Conservation (phyloP, 2,113 vertebrate genomes). For the Carettochelys insculpta region DNA sequence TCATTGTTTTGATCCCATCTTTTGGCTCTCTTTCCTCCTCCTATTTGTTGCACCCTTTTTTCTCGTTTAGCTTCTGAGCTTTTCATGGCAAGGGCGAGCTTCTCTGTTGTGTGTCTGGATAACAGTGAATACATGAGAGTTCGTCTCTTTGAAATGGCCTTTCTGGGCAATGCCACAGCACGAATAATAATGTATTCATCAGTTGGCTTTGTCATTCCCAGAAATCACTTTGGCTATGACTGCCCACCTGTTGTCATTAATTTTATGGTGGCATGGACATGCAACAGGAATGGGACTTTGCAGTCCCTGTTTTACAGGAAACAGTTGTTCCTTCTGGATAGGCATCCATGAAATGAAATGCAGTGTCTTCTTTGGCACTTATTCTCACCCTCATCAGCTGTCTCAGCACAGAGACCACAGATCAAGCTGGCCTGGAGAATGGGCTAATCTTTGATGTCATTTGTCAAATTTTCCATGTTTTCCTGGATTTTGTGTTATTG, state of each 20-base stretch:
- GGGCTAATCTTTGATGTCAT: not conserved
- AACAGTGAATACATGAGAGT: too few species aligned
- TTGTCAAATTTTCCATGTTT: not conserved
- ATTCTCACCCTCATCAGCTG: not conserved
- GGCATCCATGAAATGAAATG: not conserved
- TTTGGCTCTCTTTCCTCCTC: too few species aligned
- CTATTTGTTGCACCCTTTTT: not conserved
- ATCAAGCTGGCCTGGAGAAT: not conserved
- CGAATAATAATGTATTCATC: not conserved
- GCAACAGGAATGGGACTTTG: not conserved
- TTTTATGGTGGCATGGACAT: not conserved
- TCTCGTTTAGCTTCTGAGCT: not conserved
- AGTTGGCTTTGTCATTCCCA: not conserved
- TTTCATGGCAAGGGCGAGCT: not conserved
- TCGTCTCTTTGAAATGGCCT: not conserved
- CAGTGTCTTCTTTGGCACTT: not conserved
- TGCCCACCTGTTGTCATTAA: not conserved
- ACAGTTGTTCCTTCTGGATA: not conserved
- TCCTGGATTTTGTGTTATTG: not conserved
- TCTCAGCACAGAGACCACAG: not conserved
- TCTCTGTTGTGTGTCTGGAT: not conserved
- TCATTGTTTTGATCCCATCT: not conserved
- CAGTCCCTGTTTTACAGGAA: not conserved
- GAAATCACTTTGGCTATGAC: not conserved
- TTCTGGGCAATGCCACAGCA: not conserved